Base-by-base conservation (phyloP, 2,113 vertebrate genomes). In the Tichodroma muraria region DNA sequence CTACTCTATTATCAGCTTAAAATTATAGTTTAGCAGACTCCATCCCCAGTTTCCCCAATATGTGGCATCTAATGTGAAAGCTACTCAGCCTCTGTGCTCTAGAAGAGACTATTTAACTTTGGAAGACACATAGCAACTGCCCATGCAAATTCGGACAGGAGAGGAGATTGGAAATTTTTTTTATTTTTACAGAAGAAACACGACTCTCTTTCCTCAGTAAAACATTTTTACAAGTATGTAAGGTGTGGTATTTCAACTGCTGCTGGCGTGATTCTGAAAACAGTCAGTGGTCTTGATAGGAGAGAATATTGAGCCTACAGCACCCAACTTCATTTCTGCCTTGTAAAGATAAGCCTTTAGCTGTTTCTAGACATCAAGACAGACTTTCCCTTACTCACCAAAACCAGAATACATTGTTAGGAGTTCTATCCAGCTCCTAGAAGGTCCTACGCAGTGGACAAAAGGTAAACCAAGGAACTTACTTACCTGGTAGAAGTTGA, bases 401-500 rank as follows among this genome's bases (percentile, higher is more conserved):
- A 64, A 69, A 38, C 0, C 4, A 33, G n/a, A 17, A 33, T 3
- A 7, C 13, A 15, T 5, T 8, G 1, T 9, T 25, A 47, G 2
- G 19, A 60, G 17, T 14, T 53, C 16, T 12, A 21, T 37, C 49
- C 66, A 79, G 57, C 56, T 84, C 40, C 37, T 22, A 37, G 13
- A 8, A 25, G 14, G 15, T 27, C 27, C 20, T 44, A 14, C 2
- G 47, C 2, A 23, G 16, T 30, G 30, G 70, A 77, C 22, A 53
- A 38, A 80, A n/a, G 13, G 15, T 16, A 68, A 79, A 88, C 6
- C n/a, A 68, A 59, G 13, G 44, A 75, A 84, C 9, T 52, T 33
- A n/a, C 37, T 65, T 65, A 81, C 47, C 49, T 52, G 49, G n/a
- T 5, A 45, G 0, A 52, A n/a, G 11, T 3, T 56, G 8, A 71